phyloP scores from a whole-genome alignment of 2,888 invertebrate genomes.

The Melanophora roralis region DNA sequence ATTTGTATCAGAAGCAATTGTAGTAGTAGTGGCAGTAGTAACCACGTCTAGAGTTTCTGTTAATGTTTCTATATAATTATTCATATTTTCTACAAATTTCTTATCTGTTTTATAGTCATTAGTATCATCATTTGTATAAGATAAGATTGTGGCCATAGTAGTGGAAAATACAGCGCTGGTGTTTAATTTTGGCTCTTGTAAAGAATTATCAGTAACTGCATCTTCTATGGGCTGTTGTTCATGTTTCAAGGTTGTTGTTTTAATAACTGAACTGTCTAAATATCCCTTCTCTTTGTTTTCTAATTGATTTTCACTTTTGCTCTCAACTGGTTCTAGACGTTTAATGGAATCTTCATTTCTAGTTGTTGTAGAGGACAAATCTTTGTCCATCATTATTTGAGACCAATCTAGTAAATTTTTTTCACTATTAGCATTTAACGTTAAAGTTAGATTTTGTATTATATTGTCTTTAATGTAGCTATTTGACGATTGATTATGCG shows the following conservation, averaged over 20 bases:
- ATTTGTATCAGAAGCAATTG: background rate
- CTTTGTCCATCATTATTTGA: constrained; percentile 69
- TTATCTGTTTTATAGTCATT: constrained; percentile 30
- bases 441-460: constrained; percentile 18
- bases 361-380: constrained; percentile 39
- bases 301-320: background rate
- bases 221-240: background rate
- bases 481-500: constrained; percentile 29
- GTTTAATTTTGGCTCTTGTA: background rate
- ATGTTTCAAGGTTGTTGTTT: background rate
- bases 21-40: constrained; percentile 18
- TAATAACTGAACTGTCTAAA: background rate
- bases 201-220: background rate
- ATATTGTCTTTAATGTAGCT: background rate
- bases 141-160: constrained; percentile 32
- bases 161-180: background rate
- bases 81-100: constrained; percentile 34
- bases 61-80: constrained; percentile 18
- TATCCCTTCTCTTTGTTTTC: background rate
- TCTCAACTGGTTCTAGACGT: background rate
- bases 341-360: background rate
- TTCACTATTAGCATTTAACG: constrained; percentile 63
- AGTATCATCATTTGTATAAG: background rate
- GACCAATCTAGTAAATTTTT: constrained; percentile 74
- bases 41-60: background rate